phyloP scores from a whole-genome alignment of 2,797 vertebrate species.

The Pristis pectinata region DNA sequence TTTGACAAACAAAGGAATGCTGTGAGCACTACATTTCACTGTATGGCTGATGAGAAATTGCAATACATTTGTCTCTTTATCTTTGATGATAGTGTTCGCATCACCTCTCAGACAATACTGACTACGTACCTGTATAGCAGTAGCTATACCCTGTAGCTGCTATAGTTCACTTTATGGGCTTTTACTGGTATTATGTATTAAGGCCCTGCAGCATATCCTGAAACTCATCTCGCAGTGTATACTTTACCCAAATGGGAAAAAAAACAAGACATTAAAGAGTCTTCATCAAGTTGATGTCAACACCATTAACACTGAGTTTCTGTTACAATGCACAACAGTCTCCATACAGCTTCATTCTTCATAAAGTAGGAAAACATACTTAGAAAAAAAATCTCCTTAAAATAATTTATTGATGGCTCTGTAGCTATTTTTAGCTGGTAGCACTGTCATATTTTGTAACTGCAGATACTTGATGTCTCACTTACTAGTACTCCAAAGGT shows the following conservation, averaged over 20 bases:
- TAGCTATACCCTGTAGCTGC: constrained; percentile 58
- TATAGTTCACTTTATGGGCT: constrained; percentile 62
- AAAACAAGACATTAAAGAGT: constrained; percentile 66
- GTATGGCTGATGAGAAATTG: constrained; percentile 74
- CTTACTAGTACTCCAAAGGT: constrained; percentile 31
- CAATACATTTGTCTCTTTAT: constrained; percentile 73
- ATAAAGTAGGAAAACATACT: neutral
- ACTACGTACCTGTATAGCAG: constrained; percentile 57
- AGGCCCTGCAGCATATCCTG: constrained; percentile 65
- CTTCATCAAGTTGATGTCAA: constrained; percentile 51
- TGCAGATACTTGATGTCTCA: constrained; percentile 31
- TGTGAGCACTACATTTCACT: constrained; percentile 73
- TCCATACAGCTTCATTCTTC: neutral
- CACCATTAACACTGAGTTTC: constrained; percentile 1
- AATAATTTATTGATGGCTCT: constrained; percentile 35
- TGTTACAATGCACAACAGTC: constrained; percentile 5
- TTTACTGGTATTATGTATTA: constrained; percentile 76
- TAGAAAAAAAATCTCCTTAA: constrained; percentile 29
- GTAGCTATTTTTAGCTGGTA: constrained; percentile 33
- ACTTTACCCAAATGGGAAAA: constrained; percentile 34
- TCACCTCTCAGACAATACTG: constrained; percentile 58
- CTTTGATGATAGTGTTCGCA: constrained; percentile 73
- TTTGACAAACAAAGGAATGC: constrained; percentile 67
- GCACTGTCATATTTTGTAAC: constrained; percentile 36
- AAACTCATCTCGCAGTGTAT: constrained; percentile 53